Conservation (phyloP, 1,140 invertebrate genomes). For the Saccostrea cuccullata region DNA sequence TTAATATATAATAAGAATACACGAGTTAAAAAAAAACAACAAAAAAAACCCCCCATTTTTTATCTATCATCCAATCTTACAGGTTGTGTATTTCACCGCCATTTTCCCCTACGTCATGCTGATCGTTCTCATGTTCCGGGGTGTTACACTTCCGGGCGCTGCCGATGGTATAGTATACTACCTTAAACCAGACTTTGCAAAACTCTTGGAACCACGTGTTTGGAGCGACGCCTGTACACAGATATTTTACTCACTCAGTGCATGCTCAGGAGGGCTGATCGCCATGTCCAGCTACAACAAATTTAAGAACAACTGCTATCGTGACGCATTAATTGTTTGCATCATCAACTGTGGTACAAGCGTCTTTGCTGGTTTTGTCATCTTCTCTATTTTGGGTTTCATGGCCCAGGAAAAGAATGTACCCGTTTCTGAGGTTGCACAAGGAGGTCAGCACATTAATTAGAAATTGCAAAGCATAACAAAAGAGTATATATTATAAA, state of each 20-base stretch:
- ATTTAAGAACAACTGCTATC: slow-evolving; percentile 90
- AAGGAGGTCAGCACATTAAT: slow-evolving; percentile 68
- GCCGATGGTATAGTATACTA: slow-evolving; percentile 87
- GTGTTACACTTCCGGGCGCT: slow-evolving; percentile 89
- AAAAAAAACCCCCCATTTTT: too few species aligned
- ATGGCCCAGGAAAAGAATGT: slow-evolving; percentile 76
- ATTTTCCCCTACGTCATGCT: slow-evolving; percentile 92
- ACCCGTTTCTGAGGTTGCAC: slow-evolving; percentile 69
- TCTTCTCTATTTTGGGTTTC: slow-evolving; percentile 96
- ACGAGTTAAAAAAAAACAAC: too few species aligned
- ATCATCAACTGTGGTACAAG: slow-evolving; percentile 97
- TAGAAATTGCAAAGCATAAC: neutral
- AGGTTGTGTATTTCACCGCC: slow-evolving; percentile 90
- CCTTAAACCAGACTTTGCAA: slow-evolving; percentile 69
- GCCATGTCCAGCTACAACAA: slow-evolving; percentile 96
- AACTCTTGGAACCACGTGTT: slow-evolving; percentile 79
- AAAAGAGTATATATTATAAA: neutral
- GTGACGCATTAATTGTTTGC: slow-evolving; percentile 94
- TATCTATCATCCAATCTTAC: slow-evolving; percentile 18
- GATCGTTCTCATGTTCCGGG: slow-evolving; percentile 88
- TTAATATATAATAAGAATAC: too few species aligned
- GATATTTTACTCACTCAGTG: slow-evolving; percentile 95
- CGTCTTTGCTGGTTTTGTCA: slow-evolving; percentile 98
- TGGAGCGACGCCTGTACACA: slow-evolving; percentile 96
- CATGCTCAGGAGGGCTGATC: slow-evolving; percentile 95